These are phyloP conservation scores for Megathymus violae DNA, from an alignment of 1,140 invertebrate species.

Conservation along the genomic window DNA sequence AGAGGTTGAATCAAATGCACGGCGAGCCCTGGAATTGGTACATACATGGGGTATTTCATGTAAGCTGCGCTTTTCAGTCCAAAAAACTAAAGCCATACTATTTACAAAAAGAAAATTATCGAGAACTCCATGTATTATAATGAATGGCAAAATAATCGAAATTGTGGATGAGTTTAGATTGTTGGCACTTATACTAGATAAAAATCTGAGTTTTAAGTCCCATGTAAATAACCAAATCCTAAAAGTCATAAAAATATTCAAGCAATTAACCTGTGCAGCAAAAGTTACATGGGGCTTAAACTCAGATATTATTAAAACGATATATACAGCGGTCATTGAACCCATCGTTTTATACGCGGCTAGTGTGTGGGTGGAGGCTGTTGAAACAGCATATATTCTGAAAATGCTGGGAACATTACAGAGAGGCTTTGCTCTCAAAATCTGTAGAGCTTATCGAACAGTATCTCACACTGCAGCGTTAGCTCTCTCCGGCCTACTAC, in stretches of 20 bases:
- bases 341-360: slow-evolving; percentile 9
- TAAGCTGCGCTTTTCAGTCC: not conserved
- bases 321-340: slow-evolving; percentile 2
- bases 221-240: not conserved
- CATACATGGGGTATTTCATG: not conserved
- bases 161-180: not conserved
- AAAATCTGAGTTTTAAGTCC: not conserved
- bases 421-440: slow-evolving; percentile 4
- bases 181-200: not conserved
- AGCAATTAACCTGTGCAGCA: not conserved
- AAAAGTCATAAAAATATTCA: not conserved
- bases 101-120: not conserved
- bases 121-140: not conserved
- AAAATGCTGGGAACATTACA: slow-evolving; percentile 1
- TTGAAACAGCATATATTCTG: not conserved
- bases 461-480: not conserved
- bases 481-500: not conserved
- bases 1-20: not conserved
- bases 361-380: slow-evolving; percentile 5
- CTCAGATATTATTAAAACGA: not conserved
- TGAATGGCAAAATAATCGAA: not conserved
- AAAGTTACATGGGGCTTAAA: slow-evolving; percentile 10
- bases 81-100: slow-evolving; percentile 2
- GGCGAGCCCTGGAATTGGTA: not conserved
- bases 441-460: slow-evolving; percentile 4